Evolutionary conservation across 2,888 invertebrate genomes (phyloP).

Genomic region (Phortica okadai): DNA sequence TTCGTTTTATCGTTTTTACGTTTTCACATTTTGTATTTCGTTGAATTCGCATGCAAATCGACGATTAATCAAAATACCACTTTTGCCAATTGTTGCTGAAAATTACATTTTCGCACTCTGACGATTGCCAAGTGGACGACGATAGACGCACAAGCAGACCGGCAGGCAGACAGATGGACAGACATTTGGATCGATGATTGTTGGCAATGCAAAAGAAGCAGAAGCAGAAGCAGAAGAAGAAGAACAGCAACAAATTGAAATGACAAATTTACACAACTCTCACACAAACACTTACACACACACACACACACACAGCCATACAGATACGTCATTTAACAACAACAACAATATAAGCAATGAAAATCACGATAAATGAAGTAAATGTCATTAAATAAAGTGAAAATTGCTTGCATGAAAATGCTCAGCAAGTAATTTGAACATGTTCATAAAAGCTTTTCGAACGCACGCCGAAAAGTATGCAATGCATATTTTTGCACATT

Average conservation of each 20-base stretch:
- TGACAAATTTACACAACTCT: slow-evolving; percentile 51
- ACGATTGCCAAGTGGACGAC: not conserved
- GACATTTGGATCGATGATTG: too few species aligned
- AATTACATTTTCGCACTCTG: slow-evolving; percentile 48
- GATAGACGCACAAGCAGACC: too few species aligned
- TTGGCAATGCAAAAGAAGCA: too few species aligned
- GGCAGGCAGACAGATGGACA: too few species aligned
- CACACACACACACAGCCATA: not conserved
- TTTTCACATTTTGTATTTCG: not conserved
- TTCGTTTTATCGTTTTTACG: slow-evolving; percentile 11
- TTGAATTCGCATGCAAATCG: slow-evolving; percentile 51
- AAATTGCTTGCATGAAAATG: not conserved
- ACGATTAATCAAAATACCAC: slow-evolving; percentile 55
- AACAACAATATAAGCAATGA: not conserved
- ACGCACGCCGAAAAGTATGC: not conserved
- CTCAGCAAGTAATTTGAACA: not conserved
- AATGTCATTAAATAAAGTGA: not conserved
- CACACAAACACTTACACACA: not conserved
- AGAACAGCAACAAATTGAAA: slow-evolving; percentile 37
- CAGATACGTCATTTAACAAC: not conserved
- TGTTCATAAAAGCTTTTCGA: too few species aligned
- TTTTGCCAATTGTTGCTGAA: slow-evolving; percentile 52
- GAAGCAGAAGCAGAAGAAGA: too few species aligned
- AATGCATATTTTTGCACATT: not conserved
- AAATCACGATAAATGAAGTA: not conserved